Evolutionary conservation across 2,113 vertebrate genomes (phyloP), one percentile per base, ranked within the genome.

Genomic region (Malurus cyaneus): DNA sequence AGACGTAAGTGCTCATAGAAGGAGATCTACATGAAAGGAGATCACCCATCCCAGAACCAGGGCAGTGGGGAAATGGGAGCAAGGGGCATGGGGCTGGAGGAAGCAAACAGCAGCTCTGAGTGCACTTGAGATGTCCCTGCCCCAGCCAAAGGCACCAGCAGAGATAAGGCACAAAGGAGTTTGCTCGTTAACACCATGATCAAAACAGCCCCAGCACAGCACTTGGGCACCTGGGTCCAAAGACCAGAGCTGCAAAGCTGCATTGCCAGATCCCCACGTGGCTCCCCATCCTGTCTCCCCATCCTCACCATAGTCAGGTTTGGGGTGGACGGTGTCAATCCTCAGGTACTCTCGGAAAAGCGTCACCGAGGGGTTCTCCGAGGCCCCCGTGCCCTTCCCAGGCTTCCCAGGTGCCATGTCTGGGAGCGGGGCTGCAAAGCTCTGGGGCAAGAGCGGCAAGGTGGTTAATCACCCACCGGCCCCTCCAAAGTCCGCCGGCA

Each of bases 271-370:
- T 67, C 50, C 50, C 86, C 3, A 3, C 31, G 6, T 1, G 3
- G 44, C 47, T 60, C 66, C 81, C 49, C 3, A 0, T 60, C 32
- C 71, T 12, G 3, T 10, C 6, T 15, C 47, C 57, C 4, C 18
- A 36, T 79, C 54, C 97, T 98, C 98, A 99, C 99, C 99, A 4
- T 99, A 99, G 95, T 99, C 98, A 1, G 99, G 99, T 41, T 99
- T 97, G 5, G 99, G 99, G 56, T 99, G 99, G 29, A 99, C 98
- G 0, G 99, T 99, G 89, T 93, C 98, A 29, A 99, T 98, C 47
- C 98, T 98, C 78, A 99, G 98, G 94, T 99, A 99, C 60, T 98
- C 98, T 84, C 99, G 98, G 96, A 99, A 99, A 47, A 99, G 98
- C 0, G 96, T 97, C 85, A 99, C 99, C 0, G 99, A 98, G 14